phyloP scores from a whole-genome alignment of 2,797 vertebrate species.

The Pseudomugil tenellus region DNA sequence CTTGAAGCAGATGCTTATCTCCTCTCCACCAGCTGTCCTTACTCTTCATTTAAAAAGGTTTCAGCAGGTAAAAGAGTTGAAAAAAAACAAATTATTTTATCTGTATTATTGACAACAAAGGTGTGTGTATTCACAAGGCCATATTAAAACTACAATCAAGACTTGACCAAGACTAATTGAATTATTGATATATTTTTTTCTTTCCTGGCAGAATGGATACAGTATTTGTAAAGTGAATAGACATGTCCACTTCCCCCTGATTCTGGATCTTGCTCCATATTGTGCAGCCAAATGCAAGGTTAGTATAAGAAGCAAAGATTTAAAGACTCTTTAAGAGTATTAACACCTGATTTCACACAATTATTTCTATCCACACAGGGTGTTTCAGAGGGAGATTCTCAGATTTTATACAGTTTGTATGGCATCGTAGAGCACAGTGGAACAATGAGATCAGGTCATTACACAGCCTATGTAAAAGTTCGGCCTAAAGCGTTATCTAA shows the following conservation, averaged over 20 bases:
- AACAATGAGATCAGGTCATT: constrained; percentile 97
- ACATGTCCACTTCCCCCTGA: constrained; percentile 91
- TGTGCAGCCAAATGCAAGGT: constrained; percentile 94
- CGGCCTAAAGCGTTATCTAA: constrained; percentile 79
- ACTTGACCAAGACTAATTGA: not conserved
- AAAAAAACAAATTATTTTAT: not conserved
- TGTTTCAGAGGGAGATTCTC: constrained; percentile 80
- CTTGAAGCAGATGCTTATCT: constrained; percentile 96
- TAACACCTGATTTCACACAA: constrained; percentile 8
- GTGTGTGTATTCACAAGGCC: constrained; percentile 7
- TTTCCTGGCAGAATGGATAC: constrained; percentile 87
- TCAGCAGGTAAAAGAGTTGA: constrained; percentile 85
- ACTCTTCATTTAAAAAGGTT: constrained; percentile 98
- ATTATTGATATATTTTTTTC: not conserved
- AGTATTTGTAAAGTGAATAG: constrained; percentile 94
- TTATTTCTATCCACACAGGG: constrained; percentile 76
- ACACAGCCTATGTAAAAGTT: constrained; percentile 93
- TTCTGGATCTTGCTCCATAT: constrained; percentile 94
- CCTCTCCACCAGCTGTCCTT: constrained; percentile 89
- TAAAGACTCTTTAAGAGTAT: not conserved
- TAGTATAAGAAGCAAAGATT: constrained; percentile 37
- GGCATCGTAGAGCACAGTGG: constrained; percentile 97
- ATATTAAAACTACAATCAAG: constrained; percentile 2
- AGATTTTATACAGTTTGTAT: constrained; percentile 92
- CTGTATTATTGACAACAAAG: not conserved